Evolutionary conservation across 2,797 vertebrate species (phyloP).

Genomic region (Scyliorhinus canicula): DNA sequence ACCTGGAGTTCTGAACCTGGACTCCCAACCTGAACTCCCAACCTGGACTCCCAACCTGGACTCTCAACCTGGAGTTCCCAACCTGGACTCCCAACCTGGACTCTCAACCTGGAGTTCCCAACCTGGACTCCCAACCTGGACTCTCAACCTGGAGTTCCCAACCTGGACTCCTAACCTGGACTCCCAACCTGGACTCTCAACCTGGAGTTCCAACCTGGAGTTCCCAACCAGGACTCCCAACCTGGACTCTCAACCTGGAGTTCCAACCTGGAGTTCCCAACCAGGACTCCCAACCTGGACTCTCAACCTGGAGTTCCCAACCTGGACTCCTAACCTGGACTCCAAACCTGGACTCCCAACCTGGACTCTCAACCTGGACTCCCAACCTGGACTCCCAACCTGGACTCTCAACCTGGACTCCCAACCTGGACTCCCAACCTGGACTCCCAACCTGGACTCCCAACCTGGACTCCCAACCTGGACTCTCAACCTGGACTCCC

Average conservation of each 20-base stretch:
- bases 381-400: neutral
- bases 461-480: neutral
- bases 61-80: too few species aligned
- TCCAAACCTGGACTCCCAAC: neutral
- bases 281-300: too few species aligned
- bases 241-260: neutral
- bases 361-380: neutral
- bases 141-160: too few species aligned
- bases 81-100: neutral
- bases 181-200: neutral
- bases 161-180: neutral
- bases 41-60: neutral
- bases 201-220: too few species aligned
- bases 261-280: neutral
- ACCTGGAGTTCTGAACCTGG: neutral
- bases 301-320: neutral
- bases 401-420: too few species aligned
- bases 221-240: neutral
- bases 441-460: neutral
- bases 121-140: neutral
- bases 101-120: too few species aligned
- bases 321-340: neutral
- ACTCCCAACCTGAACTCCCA: too few species aligned
- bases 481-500: too few species aligned
- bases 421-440: neutral